phyloP scores from a whole-genome alignment of 2,888 invertebrate species.

The Pandemis cinnamomeana region DNA sequence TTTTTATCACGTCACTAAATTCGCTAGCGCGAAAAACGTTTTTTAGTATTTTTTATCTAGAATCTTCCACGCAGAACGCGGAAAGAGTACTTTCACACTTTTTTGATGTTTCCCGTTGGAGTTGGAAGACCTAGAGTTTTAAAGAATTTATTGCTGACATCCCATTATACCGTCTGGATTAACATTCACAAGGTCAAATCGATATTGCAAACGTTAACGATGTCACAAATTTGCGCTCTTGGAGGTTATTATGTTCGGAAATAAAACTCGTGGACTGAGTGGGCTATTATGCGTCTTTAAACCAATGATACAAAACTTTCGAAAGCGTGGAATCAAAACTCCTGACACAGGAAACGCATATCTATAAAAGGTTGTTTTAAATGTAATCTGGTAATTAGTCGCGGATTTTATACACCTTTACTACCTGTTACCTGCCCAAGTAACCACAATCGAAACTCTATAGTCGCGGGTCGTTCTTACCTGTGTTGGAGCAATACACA shows the following conservation, averaged over 20 bases:
- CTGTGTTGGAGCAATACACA: too few relatives aligned
- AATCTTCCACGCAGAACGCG: slow-evolving; percentile 33
- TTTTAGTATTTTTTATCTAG: slow-evolving; percentile 17
- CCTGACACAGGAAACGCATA: too few relatives aligned
- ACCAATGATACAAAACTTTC: background rate
- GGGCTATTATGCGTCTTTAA: background rate
- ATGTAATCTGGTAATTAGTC: background rate
- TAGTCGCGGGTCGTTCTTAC: too few relatives aligned
- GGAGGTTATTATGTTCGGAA: slow-evolving; percentile 45
- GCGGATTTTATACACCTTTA: background rate
- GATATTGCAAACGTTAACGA: slow-evolving; percentile 59
- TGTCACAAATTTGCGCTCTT: slow-evolving; percentile 52
- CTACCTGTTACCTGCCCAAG: too few relatives aligned
- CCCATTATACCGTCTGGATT: slow-evolving; percentile 46
- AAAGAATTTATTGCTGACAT: slow-evolving; percentile 48
- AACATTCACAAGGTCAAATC: slow-evolving; percentile 63
- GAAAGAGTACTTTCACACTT: slow-evolving; percentile 24
- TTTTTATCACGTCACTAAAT: slow-evolving; percentile 36
- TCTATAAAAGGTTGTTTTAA: too few relatives aligned
- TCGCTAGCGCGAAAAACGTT: slow-evolving; percentile 11
- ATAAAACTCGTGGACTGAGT: slow-evolving; percentile 15
- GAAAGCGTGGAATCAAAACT: background rate
- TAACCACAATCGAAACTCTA: too few relatives aligned
- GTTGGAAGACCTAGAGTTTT: slow-evolving; percentile 29
- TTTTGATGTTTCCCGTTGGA: slow-evolving; percentile 26